These are phyloP conservation scores for Monoplex corrugatus DNA, from an alignment of 2,888 invertebrate species.

Conservation along the genomic window DNA sequence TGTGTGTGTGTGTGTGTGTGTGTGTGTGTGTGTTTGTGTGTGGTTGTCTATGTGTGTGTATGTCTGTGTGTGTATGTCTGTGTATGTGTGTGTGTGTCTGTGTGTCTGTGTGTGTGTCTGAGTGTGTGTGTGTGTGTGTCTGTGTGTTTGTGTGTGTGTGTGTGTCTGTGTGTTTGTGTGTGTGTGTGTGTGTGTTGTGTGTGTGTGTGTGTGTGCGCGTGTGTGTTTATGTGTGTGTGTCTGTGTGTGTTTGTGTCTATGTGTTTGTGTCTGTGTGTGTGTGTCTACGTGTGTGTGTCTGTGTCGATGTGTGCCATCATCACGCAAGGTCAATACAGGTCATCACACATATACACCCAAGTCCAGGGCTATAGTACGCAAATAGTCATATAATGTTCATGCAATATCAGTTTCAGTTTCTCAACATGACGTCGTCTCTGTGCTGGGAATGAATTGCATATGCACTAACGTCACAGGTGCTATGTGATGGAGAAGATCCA, in stretches of 20 bases:
- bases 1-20: background rate
- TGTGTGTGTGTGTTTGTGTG: conserved; percentile 29
- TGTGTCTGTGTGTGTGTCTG: conserved; percentile 12
- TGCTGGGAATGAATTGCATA: too few species aligned
- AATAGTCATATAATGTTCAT: too few species aligned
- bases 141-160: background rate
- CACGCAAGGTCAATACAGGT: too few species aligned
- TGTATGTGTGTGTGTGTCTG: conserved; percentile 1
- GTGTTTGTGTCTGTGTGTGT: background rate
- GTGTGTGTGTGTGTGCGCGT: conserved; percentile 20
- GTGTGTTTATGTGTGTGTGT: background rate
- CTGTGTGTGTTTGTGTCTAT: background rate
- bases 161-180: conserved; percentile 12
- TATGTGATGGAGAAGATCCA: too few species aligned
- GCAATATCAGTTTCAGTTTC: too few species aligned
- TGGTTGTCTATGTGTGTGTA: background rate
- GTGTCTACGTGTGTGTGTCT: background rate
- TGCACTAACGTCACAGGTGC: too few species aligned
- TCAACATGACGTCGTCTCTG: too few species aligned
- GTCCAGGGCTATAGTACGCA: too few species aligned
- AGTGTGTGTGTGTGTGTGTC: background rate
- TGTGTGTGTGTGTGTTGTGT: conserved; percentile 28
- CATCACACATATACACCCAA: too few species aligned
- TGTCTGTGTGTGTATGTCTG: background rate
- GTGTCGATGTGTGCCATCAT: background rate